phyloP scores from a whole-genome alignment of 2,888 invertebrate species.

The Scaptomyza polygonia region DNA sequence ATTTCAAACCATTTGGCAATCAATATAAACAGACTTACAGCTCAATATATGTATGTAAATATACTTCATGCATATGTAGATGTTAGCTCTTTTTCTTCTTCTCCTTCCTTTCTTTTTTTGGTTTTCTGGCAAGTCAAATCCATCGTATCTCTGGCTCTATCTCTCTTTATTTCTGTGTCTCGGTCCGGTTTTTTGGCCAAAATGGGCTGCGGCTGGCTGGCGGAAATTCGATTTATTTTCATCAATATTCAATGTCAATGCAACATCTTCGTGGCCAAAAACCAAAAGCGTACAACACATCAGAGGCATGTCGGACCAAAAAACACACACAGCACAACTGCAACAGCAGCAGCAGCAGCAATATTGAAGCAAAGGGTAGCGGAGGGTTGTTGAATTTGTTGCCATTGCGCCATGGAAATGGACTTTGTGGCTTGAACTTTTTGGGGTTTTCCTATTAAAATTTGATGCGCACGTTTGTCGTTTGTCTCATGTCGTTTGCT shows the following conservation, averaged over 20 bases:
- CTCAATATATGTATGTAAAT: neutral
- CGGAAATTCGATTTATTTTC: conserved; percentile 80
- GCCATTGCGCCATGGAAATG: conserved; percentile 65
- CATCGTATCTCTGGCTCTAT: conserved; percentile 28
- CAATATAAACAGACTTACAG: conserved; percentile 57
- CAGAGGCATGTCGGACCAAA: conserved; percentile 56
- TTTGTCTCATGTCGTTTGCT: conserved; percentile 62
- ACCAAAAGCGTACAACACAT: conserved; percentile 69
- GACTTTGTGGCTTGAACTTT: conserved; percentile 79
- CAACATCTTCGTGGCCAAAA: conserved; percentile 78
- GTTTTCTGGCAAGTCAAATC: conserved; percentile 32
- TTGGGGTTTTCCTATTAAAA: conserved; percentile 75
- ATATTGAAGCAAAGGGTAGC: neutral
- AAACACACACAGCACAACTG: conserved; percentile 13
- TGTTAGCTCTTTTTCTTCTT: conserved; percentile 30
- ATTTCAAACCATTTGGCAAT: conserved; percentile 66
- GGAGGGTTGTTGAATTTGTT: conserved; percentile 5
- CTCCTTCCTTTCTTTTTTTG: conserved; percentile 5
- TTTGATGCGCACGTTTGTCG: conserved; percentile 73
- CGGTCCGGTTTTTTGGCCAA: conserved; percentile 21
- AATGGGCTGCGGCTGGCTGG: conserved; percentile 50
- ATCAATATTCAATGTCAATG: conserved; percentile 81
- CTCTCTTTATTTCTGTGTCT: neutral
- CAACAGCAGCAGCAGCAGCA: conserved; percentile 32
- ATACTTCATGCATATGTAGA: conserved; percentile 47